phyloP scores from a whole-genome alignment of 23 tunicate genomes.

The Oikopleura dioica region DNA sequence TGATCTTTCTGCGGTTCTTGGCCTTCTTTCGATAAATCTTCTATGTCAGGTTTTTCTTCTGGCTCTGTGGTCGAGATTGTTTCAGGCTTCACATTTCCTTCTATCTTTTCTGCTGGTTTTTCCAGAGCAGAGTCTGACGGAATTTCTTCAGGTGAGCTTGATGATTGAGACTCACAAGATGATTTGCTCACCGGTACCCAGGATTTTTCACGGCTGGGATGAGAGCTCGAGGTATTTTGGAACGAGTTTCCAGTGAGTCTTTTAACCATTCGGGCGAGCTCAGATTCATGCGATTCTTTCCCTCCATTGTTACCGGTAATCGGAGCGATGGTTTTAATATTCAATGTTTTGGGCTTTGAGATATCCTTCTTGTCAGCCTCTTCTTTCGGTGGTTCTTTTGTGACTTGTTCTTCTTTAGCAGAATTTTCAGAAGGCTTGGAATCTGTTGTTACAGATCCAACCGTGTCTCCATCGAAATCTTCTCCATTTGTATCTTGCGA shows the following conservation, averaged over 20 bases:
- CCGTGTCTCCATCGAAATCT: background rate
- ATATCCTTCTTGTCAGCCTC: background rate
- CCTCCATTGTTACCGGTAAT: no score
- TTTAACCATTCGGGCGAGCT: background rate
- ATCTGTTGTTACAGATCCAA: constrained; percentile 2
- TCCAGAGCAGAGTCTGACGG: no score
- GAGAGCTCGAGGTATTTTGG: background rate
- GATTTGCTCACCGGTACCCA: background rate
- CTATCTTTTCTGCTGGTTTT: no score
- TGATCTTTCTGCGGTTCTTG: no score
- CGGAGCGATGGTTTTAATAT: background rate
- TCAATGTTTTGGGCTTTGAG: background rate
- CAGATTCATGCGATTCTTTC: no score
- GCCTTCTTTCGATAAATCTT: no score
- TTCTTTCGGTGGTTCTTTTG: background rate
- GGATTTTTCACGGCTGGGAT: background rate
- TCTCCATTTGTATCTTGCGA: background rate
- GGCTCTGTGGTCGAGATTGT: no score
- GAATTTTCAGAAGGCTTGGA: background rate
- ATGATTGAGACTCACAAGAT: background rate
- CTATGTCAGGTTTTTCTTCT: no score
- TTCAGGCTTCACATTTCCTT: no score
- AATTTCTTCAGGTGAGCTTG: no score
- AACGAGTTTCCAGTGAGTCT: background rate
- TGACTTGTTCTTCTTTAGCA: background rate